Conservation (phyloP, 2,113 vertebrate genomes). For the Periophthalmodon schlosseri region DNA sequence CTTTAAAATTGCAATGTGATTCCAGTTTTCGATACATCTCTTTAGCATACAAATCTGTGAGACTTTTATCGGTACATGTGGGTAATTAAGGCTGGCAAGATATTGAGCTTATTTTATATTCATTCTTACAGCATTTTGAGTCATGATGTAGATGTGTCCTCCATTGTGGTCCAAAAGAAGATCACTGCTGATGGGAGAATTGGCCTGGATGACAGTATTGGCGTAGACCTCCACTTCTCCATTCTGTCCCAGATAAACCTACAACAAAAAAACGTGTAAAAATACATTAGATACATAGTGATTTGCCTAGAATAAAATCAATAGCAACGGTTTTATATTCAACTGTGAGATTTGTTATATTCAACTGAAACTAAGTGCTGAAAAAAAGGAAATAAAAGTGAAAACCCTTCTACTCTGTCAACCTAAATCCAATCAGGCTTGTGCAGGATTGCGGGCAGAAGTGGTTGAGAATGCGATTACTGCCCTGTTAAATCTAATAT, state of each 20-base stretch:
- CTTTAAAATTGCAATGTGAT: too few relatives aligned
- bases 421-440: constrained; percentile 63
- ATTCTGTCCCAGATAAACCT: constrained; percentile 86
- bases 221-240: constrained; percentile 78
- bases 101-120: neutral
- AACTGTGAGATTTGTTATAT: constrained; percentile 1
- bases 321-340: neutral
- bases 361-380: constrained; percentile 17
- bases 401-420: constrained; percentile 31
- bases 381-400: constrained; percentile 1
- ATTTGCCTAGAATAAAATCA: neutral
- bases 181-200: constrained; percentile 84
- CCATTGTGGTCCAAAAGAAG: constrained; percentile 84
- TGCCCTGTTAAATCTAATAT: constrained; percentile 68
- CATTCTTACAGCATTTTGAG: constrained; percentile 81
- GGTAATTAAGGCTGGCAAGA: neutral
- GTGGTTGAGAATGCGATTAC: constrained; percentile 74
- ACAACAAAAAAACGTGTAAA: constrained; percentile 11
- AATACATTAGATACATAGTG: neutral
- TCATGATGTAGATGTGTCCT: constrained; percentile 90
- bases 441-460: constrained; percentile 51
- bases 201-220: constrained; percentile 79
- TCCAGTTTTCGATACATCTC: too few relatives aligned
- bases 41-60: too few relatives aligned
- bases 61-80: neutral